Evolutionary conservation across 1,140 invertebrate genomes (phyloP).

Genomic region (Onthophagus taurus): DNA sequence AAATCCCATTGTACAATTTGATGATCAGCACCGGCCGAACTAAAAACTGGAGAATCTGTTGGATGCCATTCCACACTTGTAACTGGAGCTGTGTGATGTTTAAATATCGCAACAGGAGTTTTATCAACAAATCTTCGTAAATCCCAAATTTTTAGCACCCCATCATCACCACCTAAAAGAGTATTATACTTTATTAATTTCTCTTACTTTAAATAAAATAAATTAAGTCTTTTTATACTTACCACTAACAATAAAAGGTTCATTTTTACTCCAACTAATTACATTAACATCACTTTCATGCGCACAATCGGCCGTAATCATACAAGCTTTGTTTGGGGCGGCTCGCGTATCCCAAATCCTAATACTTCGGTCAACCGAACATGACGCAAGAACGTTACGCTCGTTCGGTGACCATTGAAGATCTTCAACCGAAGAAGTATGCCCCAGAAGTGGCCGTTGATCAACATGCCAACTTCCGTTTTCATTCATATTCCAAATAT

Average conservation of each 20-base stretch:
- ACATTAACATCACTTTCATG: conserved; percentile 95
- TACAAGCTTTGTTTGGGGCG: conserved; percentile 78
- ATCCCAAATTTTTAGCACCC: conserved; percentile 91
- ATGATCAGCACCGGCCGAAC: conserved; percentile 88
- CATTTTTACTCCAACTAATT: conserved; percentile 90
- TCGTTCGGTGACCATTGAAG: conserved; percentile 98
- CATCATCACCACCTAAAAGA: conserved; percentile 86
- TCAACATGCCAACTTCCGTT: conserved; percentile 77
- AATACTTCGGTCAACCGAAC: conserved; percentile 88
- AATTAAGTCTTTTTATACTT: conserved; percentile 16
- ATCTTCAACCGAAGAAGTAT: conserved; percentile 93
- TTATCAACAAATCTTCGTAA: conserved; percentile 76
- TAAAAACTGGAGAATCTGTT: conserved; percentile 82
- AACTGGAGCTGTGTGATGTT: conserved; percentile 86
- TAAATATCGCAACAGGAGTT: conserved; percentile 82
- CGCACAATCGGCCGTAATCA: conserved; percentile 78
- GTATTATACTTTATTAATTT: not conserved
- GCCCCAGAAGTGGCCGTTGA: conserved; percentile 76
- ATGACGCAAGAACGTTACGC: conserved; percentile 84
- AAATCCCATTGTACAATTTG: conserved; percentile 98
- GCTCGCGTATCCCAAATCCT: conserved; percentile 86
- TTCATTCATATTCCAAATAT: conserved; percentile 80
- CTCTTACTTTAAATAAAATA: not conserved
- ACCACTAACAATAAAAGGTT: conserved; percentile 84
- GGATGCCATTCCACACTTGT: conserved; percentile 98